Conservation (phyloP, 2,888 invertebrate species). For the Andrena haemorrhoa region DNA sequence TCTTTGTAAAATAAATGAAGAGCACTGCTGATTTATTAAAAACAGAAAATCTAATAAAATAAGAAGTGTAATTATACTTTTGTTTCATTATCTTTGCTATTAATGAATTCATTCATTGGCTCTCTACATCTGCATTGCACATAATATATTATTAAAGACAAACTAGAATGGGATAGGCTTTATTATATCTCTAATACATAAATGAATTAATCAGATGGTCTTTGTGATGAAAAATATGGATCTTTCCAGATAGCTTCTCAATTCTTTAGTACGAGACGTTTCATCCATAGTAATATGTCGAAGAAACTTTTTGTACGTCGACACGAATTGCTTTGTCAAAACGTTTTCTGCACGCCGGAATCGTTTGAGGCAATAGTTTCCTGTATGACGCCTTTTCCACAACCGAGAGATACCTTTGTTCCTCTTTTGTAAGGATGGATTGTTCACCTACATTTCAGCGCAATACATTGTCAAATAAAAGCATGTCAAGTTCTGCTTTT, state of each 20-base stretch:
- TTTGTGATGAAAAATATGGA: not conserved
- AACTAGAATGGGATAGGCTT: too few species aligned
- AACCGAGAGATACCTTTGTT: conserved; percentile 6
- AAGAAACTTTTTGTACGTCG: conserved; percentile 4
- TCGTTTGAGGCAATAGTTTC: conserved; percentile 24
- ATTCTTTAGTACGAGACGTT: not conserved
- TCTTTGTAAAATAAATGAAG: too few species aligned
- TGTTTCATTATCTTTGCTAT: too few species aligned
- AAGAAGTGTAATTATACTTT: too few species aligned
- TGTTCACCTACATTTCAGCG: conserved; percentile 5
- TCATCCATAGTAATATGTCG: not conserved
- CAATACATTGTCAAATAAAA: not conserved
- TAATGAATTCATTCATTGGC: too few species aligned
- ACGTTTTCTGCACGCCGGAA: conserved; percentile 20
- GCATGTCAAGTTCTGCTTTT: not conserved
- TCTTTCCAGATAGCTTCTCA: not conserved
- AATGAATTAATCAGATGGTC: too few species aligned
- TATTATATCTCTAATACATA: not conserved
- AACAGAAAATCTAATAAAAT: too few species aligned
- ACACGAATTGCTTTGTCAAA: conserved; percentile 31
- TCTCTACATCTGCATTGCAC: too few species aligned
- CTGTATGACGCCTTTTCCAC: conserved; percentile 13
- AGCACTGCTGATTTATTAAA: too few species aligned
- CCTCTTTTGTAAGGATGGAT: not conserved
- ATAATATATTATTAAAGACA: too few species aligned